A percentile compares a stretch with the other conserved stretches of the same genome.
These are phyloP conservation scores for Staurois parvus DNA, from an alignment of 2,797 vertebrate genomes.

Conservation along the genomic window DNA sequence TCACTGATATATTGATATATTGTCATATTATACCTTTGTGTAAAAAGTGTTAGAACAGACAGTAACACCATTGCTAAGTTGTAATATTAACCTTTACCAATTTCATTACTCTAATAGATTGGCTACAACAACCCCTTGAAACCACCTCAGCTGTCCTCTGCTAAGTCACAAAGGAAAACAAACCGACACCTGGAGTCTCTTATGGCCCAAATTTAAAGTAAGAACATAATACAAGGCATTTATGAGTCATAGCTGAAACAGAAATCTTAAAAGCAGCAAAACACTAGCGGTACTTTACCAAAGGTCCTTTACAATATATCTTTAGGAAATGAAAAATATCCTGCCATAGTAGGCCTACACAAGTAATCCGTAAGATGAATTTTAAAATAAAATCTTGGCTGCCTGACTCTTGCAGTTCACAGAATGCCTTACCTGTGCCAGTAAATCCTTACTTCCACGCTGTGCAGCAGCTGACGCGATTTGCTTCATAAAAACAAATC, in stretches of 20 bases:
- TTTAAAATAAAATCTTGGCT: conserved; percentile 7
- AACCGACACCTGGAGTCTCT: too few relatives aligned
- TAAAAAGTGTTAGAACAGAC: too few relatives aligned
- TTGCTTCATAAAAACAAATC: conserved; percentile 35
- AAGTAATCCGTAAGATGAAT: neutral
- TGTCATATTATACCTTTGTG: too few relatives aligned
- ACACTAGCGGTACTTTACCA: neutral
- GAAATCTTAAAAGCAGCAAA: neutral
- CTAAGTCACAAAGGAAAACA: too few relatives aligned
- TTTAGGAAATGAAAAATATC: neutral
- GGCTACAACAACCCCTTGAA: too few relatives aligned
- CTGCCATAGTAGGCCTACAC: neutral
- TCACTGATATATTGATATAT: too few relatives aligned
- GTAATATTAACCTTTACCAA: too few relatives aligned
- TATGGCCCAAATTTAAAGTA: too few relatives aligned
- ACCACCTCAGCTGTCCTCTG: too few relatives aligned
- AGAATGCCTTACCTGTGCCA: conserved; percentile 6
- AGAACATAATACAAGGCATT: neutral
- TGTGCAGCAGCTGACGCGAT: conserved; percentile 20
- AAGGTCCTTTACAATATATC: neutral
- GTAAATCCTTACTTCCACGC: conserved; percentile 21
- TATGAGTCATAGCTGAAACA: neutral
- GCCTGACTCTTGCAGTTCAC: conserved; percentile 8
- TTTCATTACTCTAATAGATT: too few relatives aligned
- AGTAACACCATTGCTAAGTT: too few relatives aligned